phyloP scores from a whole-genome alignment of 2,113 vertebrate genomes.

The Zosterops pallidus region DNA sequence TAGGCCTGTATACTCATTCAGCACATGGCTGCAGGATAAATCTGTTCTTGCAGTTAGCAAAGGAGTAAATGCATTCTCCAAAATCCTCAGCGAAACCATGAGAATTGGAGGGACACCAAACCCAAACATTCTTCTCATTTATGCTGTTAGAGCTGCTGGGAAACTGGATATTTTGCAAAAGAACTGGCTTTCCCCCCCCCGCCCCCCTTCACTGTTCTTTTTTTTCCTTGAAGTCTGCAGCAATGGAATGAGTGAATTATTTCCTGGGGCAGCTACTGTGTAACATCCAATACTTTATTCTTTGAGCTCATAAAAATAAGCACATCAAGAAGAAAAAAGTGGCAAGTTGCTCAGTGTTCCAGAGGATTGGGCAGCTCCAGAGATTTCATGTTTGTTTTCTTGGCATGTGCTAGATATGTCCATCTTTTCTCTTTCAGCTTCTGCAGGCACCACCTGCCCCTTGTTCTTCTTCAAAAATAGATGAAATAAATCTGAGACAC shows the following conservation, averaged over 20 bases:
- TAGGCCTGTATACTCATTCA: slow-evolving; percentile 41
- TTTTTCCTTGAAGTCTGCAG: slow-evolving; percentile 58
- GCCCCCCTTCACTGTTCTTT: not conserved
- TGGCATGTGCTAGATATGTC: slow-evolving; percentile 47
- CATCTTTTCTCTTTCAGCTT: slow-evolving; percentile 50
- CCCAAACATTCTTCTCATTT: slow-evolving; percentile 47
- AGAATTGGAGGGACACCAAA: slow-evolving; percentile 52
- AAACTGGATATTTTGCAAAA: slow-evolving; percentile 59
- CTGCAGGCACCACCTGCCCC: slow-evolving; percentile 29
- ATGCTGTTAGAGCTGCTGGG: slow-evolving; percentile 28
- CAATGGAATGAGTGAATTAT: slow-evolving; percentile 53
- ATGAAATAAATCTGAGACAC: slow-evolving; percentile 42
- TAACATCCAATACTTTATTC: slow-evolving; percentile 59
- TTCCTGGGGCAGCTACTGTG: slow-evolving; percentile 66
- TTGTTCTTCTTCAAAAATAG: slow-evolving; percentile 46
- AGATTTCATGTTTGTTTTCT: slow-evolving; percentile 56
- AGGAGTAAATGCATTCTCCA: slow-evolving; percentile 45
- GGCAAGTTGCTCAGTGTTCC: slow-evolving; percentile 25
- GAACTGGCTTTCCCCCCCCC: not conserved
- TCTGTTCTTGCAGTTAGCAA: slow-evolving; percentile 43
- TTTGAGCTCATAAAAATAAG: slow-evolving; percentile 63
- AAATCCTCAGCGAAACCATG: slow-evolving; percentile 29
- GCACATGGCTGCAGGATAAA: slow-evolving; percentile 45
- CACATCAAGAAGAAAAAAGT: slow-evolving; percentile 21
- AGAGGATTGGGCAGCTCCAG: not conserved